These are phyloP conservation scores for Pseudoips prasinana DNA, from an alignment of 2,888 invertebrate genomes.

Conservation along the genomic window DNA sequence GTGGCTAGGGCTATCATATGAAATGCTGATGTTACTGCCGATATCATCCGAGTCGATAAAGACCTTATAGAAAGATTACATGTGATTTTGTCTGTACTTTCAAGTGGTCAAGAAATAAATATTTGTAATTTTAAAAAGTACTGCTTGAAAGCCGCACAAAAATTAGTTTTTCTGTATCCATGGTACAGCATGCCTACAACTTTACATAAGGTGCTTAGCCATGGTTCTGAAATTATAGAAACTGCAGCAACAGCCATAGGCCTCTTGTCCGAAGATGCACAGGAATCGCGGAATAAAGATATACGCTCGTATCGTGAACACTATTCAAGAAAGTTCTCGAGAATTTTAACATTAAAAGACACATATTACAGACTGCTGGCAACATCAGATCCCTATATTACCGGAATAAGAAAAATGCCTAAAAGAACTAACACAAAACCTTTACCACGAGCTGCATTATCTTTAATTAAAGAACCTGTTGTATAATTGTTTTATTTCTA, in stretches of 20 bases:
- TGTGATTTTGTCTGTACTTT: not conserved
- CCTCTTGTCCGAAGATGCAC: not conserved
- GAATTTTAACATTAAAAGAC: not conserved
- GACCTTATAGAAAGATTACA: not conserved
- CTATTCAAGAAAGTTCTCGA: not conserved
- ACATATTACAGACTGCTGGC: not conserved
- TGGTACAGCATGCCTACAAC: not conserved
- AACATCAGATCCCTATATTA: not conserved
- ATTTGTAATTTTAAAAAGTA: not conserved
- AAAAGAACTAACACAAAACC: too few relatives aligned
- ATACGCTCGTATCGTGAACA: not conserved
- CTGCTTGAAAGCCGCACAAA: not conserved
- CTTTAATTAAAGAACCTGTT: too few relatives aligned
- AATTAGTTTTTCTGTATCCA: not conserved
- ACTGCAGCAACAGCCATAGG: not conserved
- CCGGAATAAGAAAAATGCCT: too few relatives aligned
- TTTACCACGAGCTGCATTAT: too few relatives aligned
- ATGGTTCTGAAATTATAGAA: constrained; percentile 5
- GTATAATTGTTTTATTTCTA: too few relatives aligned
- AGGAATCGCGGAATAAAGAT: not conserved
- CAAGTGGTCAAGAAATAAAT: not conserved
- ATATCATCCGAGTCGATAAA: not conserved
- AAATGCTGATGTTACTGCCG: not conserved
- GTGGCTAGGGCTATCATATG: not conserved
- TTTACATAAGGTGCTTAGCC: not conserved